A percentile compares a stretch with the other conserved stretches of the same genome.
These are phyloP conservation scores for Pseudorhombus dupliciocellatus DNA, from an alignment of 2,113 vertebrate genomes.

Conservation along the genomic window DNA sequence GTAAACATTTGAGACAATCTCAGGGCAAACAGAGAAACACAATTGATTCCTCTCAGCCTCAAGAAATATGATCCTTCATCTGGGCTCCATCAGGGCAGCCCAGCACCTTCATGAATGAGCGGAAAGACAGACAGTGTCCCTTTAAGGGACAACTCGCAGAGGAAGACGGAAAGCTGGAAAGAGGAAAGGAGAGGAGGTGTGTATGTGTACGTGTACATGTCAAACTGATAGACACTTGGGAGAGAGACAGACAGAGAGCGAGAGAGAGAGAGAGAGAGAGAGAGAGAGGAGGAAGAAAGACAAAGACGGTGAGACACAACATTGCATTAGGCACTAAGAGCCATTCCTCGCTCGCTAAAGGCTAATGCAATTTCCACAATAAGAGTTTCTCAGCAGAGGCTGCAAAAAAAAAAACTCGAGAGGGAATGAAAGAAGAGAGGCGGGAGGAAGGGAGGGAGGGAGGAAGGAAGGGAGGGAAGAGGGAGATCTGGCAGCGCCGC, in stretches of 20 bases:
- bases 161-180: slow-evolving; percentile 61
- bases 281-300: slow-evolving; percentile 48
- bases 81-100: slow-evolving; percentile 50
- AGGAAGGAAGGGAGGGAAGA: slow-evolving; percentile 41
- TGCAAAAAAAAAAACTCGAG: slow-evolving; percentile 66
- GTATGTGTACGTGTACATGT: slow-evolving; percentile 69
- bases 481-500: slow-evolving; percentile 68
- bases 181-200: slow-evolving; percentile 66
- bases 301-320: slow-evolving; percentile 65
- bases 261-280: slow-evolving; percentile 32
- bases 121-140: slow-evolving; percentile 61
- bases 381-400: slow-evolving; percentile 79
- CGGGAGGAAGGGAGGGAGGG: slow-evolving; percentile 40
- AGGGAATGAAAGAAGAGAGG: slow-evolving; percentile 70
- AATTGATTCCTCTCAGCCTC: slow-evolving; percentile 60
- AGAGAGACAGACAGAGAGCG: slow-evolving; percentile 35
- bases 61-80: slow-evolving; percentile 59
- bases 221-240: slow-evolving; percentile 63
- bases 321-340: slow-evolving; percentile 81
- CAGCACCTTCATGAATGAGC: slow-evolving; percentile 37
- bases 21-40: slow-evolving; percentile 56
- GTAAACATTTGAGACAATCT: slow-evolving; percentile 58
- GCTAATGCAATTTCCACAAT: slow-evolving; percentile 83
- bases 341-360: slow-evolving; percentile 76
- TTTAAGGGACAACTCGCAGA: slow-evolving; percentile 77